phyloP scores from a whole-genome alignment of 2,797 vertebrate species.

The Echiichthys vipera region DNA sequence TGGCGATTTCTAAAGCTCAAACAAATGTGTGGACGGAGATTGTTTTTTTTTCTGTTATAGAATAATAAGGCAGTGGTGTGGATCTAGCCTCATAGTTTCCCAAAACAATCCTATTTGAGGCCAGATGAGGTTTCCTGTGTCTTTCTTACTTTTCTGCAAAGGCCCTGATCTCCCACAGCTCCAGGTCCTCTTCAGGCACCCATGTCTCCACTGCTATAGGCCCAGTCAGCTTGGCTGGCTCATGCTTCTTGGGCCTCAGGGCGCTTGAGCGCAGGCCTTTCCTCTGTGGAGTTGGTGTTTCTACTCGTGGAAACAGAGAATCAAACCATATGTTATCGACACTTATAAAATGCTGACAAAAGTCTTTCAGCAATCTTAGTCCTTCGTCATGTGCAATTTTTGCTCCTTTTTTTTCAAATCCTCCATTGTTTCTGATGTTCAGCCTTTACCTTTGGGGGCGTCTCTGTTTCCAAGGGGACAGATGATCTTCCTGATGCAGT shows the following conservation, averaged over 20 bases:
- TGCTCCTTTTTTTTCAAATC: too few species aligned
- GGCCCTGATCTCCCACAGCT: constrained; percentile 98
- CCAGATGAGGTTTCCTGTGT: background rate
- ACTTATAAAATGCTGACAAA: background rate
- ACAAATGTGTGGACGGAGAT: too few species aligned
- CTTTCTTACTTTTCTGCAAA: constrained; percentile 93
- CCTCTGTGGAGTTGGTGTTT: constrained; percentile 97
- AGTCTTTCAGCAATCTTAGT: background rate
- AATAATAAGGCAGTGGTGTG: too few species aligned
- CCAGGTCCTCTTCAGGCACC: constrained; percentile 96
- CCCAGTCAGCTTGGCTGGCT: constrained; percentile 93
- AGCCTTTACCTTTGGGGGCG: constrained; percentile 90
- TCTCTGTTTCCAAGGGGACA: constrained; percentile 96
- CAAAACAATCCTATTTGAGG: background rate
- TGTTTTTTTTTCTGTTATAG: too few species aligned
- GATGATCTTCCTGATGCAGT: constrained; percentile 98
- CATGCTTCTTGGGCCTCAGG: constrained; percentile 94
- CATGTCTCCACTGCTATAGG: constrained; percentile 96
- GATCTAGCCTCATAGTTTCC: too few species aligned
- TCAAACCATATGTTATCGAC: background rate
- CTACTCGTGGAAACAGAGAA: constrained; percentile 70
- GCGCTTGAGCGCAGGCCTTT: constrained; percentile 98
- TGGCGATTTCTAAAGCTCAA: too few species aligned
- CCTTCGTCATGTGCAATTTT: too few species aligned
- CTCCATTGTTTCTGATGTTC: background rate